Base-by-base conservation (phyloP, 2,888 invertebrate species). In the Drosophila borborema region DNA sequence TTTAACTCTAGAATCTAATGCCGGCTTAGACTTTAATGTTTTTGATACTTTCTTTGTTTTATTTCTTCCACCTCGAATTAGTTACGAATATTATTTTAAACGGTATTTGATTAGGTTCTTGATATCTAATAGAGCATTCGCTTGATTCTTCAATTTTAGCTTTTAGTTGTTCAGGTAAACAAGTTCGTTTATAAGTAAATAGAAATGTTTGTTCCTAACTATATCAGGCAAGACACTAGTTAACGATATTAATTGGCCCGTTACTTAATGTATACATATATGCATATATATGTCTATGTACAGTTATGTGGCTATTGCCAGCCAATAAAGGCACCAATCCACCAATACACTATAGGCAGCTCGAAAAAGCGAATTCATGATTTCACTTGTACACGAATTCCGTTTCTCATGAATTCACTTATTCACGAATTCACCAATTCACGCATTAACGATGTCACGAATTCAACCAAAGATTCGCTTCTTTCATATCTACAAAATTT, bases 11-110 rank as follows among this genome's bases (percentile, higher is more conserved):
- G 79, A 78, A 91, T 91, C 87, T 89, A 88, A 90, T 91, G 91
- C 90, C 82, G 90, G 89, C 89, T 85, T 84, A 89, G 87, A 88
- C 90, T 78, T 80, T 81, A 85, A 79, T 69, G 55, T 61, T 80
- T 62, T 64, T 69, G 56, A 18, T 40, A 4, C 7, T 31, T 55
- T 36, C 23, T 12, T 31, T 20, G 20, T 41, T 34, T 51, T 2
- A 18, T 14, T 48, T n/a, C 3, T 20, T 46, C 12, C 20, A 38
- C 61, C 58, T 77, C 71, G 81, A 77, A 81, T 84, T 72, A 72
- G 64, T 61, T 49, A 36, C 63, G 80, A 79, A 81, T 62, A 64
- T 54, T 59, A 53, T 28, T 59, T 34, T 68, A 18, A 53, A 55
- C 40, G 18, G 31, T 49, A 48, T 38, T 48, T 38, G 38, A 54